Evolutionary conservation across 2,888 invertebrate species (phyloP).

Genomic region (Neoitamus cyanurus): DNA sequence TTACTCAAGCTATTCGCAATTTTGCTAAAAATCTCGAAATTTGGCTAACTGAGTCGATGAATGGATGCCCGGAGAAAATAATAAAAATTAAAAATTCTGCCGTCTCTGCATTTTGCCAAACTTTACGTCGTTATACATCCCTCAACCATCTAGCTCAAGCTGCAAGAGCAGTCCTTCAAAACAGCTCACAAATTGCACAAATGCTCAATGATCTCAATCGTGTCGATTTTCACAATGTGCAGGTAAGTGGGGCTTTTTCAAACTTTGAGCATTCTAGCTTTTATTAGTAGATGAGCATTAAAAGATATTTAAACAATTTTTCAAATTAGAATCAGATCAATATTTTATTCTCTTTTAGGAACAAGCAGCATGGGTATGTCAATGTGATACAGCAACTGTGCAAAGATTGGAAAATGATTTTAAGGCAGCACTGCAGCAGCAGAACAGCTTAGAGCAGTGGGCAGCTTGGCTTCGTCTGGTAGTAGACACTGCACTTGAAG

Average conservation of each 20-base stretch:
- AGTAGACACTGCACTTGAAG: constrained; percentile 88
- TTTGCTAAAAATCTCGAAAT: constrained; percentile 93
- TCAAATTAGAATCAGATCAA: not conserved
- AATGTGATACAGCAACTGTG: constrained; percentile 86
- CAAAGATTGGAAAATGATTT: constrained; percentile 92
- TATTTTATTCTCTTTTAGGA: constrained; percentile 59
- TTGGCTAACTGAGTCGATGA: constrained; percentile 87
- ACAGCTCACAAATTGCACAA: constrained; percentile 93
- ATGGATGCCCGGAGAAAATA: constrained; percentile 84
- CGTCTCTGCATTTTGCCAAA: constrained; percentile 93
- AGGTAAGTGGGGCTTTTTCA: constrained; percentile 69
- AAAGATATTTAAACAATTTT: not conserved
- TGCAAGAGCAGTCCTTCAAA: constrained; percentile 94
- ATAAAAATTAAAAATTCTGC: constrained; percentile 84
- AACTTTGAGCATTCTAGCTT: not conserved
- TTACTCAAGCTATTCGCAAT: constrained; percentile 93
- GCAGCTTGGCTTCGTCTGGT: constrained; percentile 96
- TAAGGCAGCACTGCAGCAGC: constrained; percentile 89
- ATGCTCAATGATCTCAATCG: constrained; percentile 97
- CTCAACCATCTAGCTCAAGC: constrained; percentile 91
- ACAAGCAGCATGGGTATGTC: constrained; percentile 97
- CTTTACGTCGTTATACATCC: constrained; percentile 94
- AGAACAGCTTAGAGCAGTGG: constrained; percentile 96
- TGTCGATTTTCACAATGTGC: constrained; percentile 97
- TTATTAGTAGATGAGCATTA: not conserved